Evolutionary conservation across 2,113 vertebrate genomes (phyloP).

Genomic region (Atherinomorus stipes): DNA sequence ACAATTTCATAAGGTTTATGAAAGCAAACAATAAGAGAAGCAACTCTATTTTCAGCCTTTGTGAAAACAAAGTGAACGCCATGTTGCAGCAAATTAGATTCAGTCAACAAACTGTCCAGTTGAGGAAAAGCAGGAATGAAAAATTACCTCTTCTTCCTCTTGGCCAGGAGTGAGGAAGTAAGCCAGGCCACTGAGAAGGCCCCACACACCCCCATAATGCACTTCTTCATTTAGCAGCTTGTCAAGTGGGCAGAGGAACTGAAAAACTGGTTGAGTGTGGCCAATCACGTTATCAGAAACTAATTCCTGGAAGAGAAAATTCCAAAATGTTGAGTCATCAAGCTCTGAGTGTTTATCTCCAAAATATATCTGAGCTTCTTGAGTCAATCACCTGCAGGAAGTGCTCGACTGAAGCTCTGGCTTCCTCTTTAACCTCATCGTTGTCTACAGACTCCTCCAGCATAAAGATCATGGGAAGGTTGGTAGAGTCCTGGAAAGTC

Average conservation of each 20-base stretch:
- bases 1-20: too few species aligned
- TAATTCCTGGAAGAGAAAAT: conserved; percentile 63
- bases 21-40: too few species aligned
- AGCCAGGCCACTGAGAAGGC: conserved; percentile 77
- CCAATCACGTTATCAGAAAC: conserved; percentile 71
- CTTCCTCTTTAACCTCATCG: conserved; percentile 58
- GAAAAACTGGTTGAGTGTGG: conserved; percentile 79
- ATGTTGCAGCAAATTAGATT: not conserved
- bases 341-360: not conserved
- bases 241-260: conserved; percentile 81
- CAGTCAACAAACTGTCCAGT: too few species aligned
- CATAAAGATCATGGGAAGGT: conserved; percentile 55
- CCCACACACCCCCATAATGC: conserved; percentile 73
- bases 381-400: conserved; percentile 76
- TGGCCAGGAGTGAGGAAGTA: conserved; percentile 76
- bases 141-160: conserved; percentile 81
- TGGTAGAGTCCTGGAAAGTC: conserved; percentile 63
- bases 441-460: conserved; percentile 46
- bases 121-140: not conserved
- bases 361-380: not conserved
- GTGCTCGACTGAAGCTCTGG: conserved; percentile 63
- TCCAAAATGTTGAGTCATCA: not conserved
- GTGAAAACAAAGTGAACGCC: not conserved
- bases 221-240: conserved; percentile 75
- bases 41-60: not conserved